Base-by-base conservation (phyloP, 2,113 vertebrate species). In the Ammodytes dubius region DNA sequence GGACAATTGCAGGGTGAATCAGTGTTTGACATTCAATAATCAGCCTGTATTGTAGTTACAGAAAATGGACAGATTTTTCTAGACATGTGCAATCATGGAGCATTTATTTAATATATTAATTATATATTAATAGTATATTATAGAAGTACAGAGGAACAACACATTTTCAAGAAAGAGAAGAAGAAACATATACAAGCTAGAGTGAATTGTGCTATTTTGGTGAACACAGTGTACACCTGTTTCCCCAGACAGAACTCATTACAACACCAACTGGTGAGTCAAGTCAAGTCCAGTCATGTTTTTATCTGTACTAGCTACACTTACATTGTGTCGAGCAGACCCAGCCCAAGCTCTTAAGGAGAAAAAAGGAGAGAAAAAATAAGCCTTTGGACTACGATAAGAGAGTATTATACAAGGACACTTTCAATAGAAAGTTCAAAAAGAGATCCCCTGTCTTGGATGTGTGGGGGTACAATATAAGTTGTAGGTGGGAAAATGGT, bases 261-360 rank as follows among this genome's bases (percentile, higher is more conserved):
- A 63, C 77, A 37, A 54, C 70, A 74, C 58, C 1, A 8, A 76
- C 86, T 39, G 77, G 72, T 89, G 85, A 89, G 79, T 86, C 86
- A 70, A 68, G 83, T 78, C 86, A 61, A 75, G 88, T 92, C 81
- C 27, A 4, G 10, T 57, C 88, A 72, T 63, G 87, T 84, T 72
- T 17, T 56, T 43, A 27, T 27, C 27, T 59, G 27, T 70, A 46
- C 12, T 77, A 60, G 56, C 53, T 81, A 37, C 42, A 70, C 74
- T 39, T 10, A 66, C 43, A 74, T 65, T 68, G 49, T 27, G 27
- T 27, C 27, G 27, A 27, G 27, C 27, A 74, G 6, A 76, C 58
- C 61, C 12, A 58, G 12, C 46, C 56, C 14, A 75, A 47, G 37
- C n/a, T 17, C 43, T 72, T 42, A 2, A 6, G 40, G 3, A 27